Evolutionary conservation across 2,888 invertebrate species (phyloP).

Genomic region (Limnephilus rhombicus): DNA sequence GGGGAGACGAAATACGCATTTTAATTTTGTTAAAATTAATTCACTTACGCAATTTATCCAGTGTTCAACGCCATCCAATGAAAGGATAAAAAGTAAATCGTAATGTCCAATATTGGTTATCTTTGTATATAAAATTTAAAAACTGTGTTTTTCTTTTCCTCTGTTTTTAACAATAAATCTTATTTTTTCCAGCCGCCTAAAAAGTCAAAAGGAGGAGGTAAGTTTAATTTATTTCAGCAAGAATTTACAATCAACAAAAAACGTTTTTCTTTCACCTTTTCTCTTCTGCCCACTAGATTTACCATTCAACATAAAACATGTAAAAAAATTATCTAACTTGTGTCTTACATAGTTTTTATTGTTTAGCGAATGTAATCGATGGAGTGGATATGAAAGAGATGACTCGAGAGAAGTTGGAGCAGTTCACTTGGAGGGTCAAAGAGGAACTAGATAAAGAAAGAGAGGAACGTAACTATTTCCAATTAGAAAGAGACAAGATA

Average conservation of each 20-base stretch:
- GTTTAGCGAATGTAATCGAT: conserved; percentile 80
- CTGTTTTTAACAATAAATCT: background rate
- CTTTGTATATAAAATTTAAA: too few relatives aligned
- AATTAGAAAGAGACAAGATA: conserved; percentile 95
- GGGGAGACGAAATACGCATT: too few relatives aligned
- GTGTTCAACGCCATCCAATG: too few relatives aligned
- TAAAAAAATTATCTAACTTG: background rate
- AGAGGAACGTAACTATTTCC: conserved; percentile 97
- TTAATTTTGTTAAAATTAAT: too few relatives aligned
- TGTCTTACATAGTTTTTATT: background rate
- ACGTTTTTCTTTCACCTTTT: background rate
- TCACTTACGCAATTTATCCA: too few relatives aligned
- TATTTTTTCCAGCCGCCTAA: conserved; percentile 62
- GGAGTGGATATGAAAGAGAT: conserved; percentile 95
- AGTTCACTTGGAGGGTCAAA: conserved; percentile 89
- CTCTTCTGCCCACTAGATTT: background rate
- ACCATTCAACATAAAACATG: background rate
- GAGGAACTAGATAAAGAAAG: conserved; percentile 96
- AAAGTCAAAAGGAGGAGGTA: conserved; percentile 63
- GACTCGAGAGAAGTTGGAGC: conserved; percentile 94
- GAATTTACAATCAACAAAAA: background rate
- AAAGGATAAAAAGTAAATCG: background rate
- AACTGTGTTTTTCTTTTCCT: background rate
- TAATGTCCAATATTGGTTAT: background rate
- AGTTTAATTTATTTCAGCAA: conserved; percentile 8